Percentiles rank a stretch among this genome's conserved stretches.
phyloP scores from a whole-genome alignment of 2,888 invertebrate species.

The Yponomeuta sedellus region DNA sequence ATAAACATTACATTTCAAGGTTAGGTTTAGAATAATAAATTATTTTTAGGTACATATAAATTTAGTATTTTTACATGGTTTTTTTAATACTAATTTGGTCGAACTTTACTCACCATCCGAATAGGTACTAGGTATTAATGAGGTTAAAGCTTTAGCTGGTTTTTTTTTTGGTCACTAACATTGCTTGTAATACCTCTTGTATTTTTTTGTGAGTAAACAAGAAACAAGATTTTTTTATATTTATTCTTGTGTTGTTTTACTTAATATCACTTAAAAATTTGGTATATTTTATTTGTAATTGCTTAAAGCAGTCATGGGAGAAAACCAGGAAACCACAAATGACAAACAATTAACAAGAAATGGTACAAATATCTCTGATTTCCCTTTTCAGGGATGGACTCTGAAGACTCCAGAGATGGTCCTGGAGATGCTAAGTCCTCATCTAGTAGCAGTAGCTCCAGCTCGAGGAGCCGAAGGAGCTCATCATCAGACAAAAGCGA shows the following conservation, averaged over 20 bases:
- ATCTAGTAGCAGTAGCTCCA: conserved; percentile 69
- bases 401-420: conserved; percentile 77
- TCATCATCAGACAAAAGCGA: conserved; percentile 58
- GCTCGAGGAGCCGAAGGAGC: conserved; percentile 60
- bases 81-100: too few species aligned
- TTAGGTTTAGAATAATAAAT: background rate
- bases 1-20: conserved; percentile 6
- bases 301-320: background rate
- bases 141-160: background rate
- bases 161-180: conserved; percentile 10
- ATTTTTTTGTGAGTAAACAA: background rate
- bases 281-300: background rate
- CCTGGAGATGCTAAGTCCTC: conserved; percentile 57
- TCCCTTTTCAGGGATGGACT: conserved; percentile 75
- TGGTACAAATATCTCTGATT: background rate
- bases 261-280: background rate
- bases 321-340: background rate
- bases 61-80: background rate
- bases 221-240: background rate
- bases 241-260: background rate
- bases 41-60: background rate
- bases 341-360: background rate
- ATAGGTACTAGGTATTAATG: too few species aligned
- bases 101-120: too few species aligned
- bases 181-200: background rate